A percentile compares a stretch with the other conserved stretches of the same genome.
phyloP scores from a whole-genome alignment of 35 echinoderm and acorn worm species.

The Apostichopus californicus region DNA sequence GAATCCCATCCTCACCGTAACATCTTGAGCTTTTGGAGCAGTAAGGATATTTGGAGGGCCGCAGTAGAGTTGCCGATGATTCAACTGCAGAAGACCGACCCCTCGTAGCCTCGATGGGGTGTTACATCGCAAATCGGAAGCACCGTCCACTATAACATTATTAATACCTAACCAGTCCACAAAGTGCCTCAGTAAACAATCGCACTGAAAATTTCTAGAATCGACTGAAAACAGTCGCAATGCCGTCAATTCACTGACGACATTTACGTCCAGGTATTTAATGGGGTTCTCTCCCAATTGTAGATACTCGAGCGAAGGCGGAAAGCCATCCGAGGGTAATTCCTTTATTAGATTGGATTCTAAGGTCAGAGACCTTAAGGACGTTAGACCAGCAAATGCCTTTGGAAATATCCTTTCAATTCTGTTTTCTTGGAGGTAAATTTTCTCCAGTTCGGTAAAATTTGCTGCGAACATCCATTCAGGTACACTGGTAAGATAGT shows the following conservation, averaged over 20 bases:
- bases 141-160: conserved; percentile 55
- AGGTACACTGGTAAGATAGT: conserved; percentile 48
- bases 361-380: conserved; percentile 64
- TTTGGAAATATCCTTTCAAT: conserved; percentile 54
- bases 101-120: conserved; percentile 34
- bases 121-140: conserved; percentile 61
- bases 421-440: conserved; percentile 72
- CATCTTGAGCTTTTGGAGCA: conserved; percentile 39
- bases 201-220: conserved; percentile 73
- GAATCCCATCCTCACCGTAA: conserved; percentile 43
- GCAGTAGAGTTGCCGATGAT: conserved; percentile 25
- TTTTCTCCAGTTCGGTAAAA: conserved; percentile 20
- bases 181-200: conserved; percentile 75
- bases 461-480: conserved; percentile 55
- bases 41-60: conserved; percentile 66
- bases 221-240: conserved; percentile 67
- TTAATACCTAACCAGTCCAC: conserved; percentile 65
- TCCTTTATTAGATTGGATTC: conserved; percentile 64
- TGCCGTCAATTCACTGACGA: conserved; percentile 12
- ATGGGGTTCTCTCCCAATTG: conserved; percentile 76
- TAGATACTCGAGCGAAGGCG: conserved; percentile 41
- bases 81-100: conserved; percentile 5
- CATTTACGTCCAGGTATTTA: conserved; percentile 51
- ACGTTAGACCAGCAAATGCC: conserved; percentile 62
- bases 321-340: conserved; percentile 54